Percentiles rank a stretch among this genome's conserved stretches.
Evolutionary conservation across 1,140 invertebrate genomes (phyloP).

Genomic region (Heliconius melpomene): DNA sequence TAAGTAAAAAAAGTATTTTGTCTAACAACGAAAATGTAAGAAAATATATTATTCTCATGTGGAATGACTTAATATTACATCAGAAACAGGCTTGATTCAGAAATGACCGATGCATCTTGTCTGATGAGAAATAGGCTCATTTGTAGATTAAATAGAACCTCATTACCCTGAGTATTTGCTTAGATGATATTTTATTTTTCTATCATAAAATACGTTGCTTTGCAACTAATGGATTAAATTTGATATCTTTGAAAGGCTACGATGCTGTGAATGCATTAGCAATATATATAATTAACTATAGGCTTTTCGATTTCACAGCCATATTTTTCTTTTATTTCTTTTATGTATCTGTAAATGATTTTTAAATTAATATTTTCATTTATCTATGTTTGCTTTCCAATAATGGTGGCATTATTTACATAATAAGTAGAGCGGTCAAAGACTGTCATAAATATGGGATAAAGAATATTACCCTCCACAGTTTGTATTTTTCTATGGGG

Average conservation of each 20-base stretch:
- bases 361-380: not conserved
- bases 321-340: not conserved
- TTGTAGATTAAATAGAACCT: conserved; percentile 36
- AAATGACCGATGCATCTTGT: conserved; percentile 35
- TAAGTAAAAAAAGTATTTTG: too few relatives aligned
- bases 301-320: not conserved
- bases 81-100: conserved; percentile 34
- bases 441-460: not conserved
- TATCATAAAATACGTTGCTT: conserved; percentile 26
- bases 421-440: not conserved
- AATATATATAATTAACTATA: conserved; percentile 6
- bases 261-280: conserved; percentile 2
- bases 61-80: conserved; percentile 18
- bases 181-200: conserved; percentile 22
- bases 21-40: not conserved
- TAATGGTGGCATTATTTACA: not conserved
- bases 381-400: not conserved
- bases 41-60: not conserved
- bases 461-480: not conserved
- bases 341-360: not conserved
- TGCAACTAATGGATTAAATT: conserved; percentile 26
- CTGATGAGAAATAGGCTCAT: conserved; percentile 31
- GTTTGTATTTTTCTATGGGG: not conserved
- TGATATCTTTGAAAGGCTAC: not conserved
- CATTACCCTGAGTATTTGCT: conserved; percentile 35